Evolutionary conservation across 2,113 vertebrate species (phyloP), one percentile per base, ranked within the genome.

Genomic region (Limnothrissa miodon): DNA sequence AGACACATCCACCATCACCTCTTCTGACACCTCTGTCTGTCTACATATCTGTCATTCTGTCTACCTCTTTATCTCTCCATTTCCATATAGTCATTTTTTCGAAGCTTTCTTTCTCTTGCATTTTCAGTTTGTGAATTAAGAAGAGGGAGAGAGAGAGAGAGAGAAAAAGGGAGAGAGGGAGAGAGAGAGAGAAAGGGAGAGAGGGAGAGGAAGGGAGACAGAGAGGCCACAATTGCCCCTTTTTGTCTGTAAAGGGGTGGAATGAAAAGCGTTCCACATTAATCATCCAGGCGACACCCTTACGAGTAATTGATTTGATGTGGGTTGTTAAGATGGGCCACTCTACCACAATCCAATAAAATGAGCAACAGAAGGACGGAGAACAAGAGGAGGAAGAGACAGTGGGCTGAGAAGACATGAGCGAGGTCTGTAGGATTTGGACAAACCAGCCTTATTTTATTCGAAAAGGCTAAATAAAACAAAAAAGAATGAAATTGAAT

Each of bases 261-360:
- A 81, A 82, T 80, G 56, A 17, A 82, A 82, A 79, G 48, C 44
- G n/a, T 51, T 25, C 51, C 4, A 8, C 21, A 81, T 83, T 82
- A 83, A 87, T 89, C 79, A 81, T 85, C 84, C 45, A 81, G 42
- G 29, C 59, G 66, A 42, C 36, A 10, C 39, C 45, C 44, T 25
- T 23, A 48, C 13, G 39, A 78, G 80, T 86, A 81, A 85, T 85
- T 84, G 79, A 81, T 84, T 85, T 80, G 29, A 85, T 86, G 44
- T 78, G 45, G 25, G 66, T 83, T 81, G 56, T 83, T 83, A 39
- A 79, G 45, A 45, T 48, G 36, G 66, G 29, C 25, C 56, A 74
- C 25, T 83, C 51, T n/a, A 39, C 53, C 45, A 45, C 62, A 33
- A 29, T 80, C 59, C 39, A 78, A 11, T 51, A 33, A 46, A 9